phyloP scores from a whole-genome alignment of 2,113 vertebrate genomes.

The Tyrannus savana region DNA sequence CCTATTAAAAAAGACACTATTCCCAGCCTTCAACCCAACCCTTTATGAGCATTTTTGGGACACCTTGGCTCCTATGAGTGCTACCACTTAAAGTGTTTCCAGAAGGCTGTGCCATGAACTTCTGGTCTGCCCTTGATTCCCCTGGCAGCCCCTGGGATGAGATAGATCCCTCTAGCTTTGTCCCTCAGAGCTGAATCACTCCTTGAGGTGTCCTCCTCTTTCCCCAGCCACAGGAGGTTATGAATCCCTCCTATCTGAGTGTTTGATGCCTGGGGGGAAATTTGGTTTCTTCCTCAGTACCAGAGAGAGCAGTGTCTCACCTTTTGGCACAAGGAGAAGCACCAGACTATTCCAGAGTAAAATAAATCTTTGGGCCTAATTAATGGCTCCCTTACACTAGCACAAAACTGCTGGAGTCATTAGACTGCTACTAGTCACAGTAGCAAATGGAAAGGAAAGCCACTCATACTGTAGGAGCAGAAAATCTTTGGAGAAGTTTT shows the following conservation, averaged over 20 bases:
- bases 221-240: rapidly evolving
- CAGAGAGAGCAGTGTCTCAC: not conserved
- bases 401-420: not conserved
- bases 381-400: not conserved
- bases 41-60: not conserved
- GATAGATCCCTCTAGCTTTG: not conserved
- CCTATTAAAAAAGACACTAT: not conserved
- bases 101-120: not conserved
- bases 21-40: not conserved
- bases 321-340: not conserved
- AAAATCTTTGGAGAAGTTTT: not conserved
- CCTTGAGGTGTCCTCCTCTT: not conserved
- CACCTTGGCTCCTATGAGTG: not conserved
- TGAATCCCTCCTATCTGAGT: not conserved
- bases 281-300: not conserved
- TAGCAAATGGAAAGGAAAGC: not conserved
- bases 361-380: not conserved
- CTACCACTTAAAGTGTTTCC: not conserved
- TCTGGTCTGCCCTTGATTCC: not conserved
- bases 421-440: not conserved
- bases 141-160: not conserved
- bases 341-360: not conserved
- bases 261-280: not conserved
- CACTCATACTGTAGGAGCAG: not conserved
- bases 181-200: not conserved